These are phyloP conservation scores for Aspidoscelis tigris DNA, from an alignment of 2,113 vertebrate genomes.

Conservation along the genomic window DNA sequence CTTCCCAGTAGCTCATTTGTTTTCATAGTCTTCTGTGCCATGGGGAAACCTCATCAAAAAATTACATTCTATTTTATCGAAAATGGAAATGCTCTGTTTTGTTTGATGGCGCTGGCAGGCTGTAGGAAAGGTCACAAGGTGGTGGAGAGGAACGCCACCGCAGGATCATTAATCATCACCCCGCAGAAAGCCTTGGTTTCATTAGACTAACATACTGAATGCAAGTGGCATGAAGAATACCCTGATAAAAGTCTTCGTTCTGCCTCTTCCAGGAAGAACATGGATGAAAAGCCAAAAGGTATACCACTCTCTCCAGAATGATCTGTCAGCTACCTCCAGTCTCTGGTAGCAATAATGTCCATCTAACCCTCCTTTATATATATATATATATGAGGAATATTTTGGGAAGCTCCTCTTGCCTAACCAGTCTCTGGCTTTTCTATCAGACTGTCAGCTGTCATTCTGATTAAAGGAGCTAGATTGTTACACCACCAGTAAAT, in stretches of 20 bases:
- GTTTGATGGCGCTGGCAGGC: slow-evolving; percentile 16
- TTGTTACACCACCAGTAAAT: slow-evolving; percentile 53
- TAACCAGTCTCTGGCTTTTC: neutral
- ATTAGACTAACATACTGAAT: slow-evolving; percentile 9
- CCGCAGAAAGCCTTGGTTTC: slow-evolving; percentile 30
- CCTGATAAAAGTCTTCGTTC: neutral
- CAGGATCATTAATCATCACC: slow-evolving; percentile 36
- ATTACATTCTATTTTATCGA: slow-evolving; percentile 24
- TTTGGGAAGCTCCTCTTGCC: neutral
- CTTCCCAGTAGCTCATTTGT: slow-evolving; percentile 8
- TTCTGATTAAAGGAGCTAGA: slow-evolving; percentile 43
- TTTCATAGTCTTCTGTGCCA: slow-evolving; percentile 22
- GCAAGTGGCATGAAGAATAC: neutral
- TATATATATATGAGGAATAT: neutral
- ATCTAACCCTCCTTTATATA: neutral
- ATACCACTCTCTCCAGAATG: neutral
- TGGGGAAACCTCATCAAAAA: slow-evolving; percentile 27
- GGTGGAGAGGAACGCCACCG: slow-evolving; percentile 1
- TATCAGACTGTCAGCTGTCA: slow-evolving; percentile 20
- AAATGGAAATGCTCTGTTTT: slow-evolving; percentile 30
- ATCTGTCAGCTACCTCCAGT: neutral
- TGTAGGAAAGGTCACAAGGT: neutral
- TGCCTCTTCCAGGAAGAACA: neutral
- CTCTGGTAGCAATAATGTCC: neutral
- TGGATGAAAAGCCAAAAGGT: neutral